Evolutionary conservation across 2,113 vertebrate genomes (phyloP).

Genomic region (Corythornis madagascariensis): DNA sequence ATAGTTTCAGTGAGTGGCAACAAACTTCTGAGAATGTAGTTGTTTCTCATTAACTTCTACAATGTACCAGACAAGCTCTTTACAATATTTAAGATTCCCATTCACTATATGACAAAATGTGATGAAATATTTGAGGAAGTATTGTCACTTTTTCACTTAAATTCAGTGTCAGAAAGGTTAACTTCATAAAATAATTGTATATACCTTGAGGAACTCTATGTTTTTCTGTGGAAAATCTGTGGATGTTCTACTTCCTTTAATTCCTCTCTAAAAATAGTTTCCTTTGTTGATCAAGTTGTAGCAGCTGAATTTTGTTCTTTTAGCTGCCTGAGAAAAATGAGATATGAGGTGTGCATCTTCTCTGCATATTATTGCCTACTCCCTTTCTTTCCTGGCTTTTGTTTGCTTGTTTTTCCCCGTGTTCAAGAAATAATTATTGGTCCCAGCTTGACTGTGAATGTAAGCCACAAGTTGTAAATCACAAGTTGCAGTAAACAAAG

Average conservation of each 20-base stretch:
- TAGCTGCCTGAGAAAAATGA: neutral
- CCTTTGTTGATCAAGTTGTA: neutral
- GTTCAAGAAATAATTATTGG: neutral
- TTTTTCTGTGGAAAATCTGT: neutral
- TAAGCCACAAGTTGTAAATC: neutral
- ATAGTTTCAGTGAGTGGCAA: neutral
- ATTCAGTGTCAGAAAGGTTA: neutral
- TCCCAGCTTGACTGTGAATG: neutral
- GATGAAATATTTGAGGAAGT: neutral
- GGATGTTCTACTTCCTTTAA: neutral
- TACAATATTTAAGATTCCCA: neutral
- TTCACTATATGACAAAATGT: neutral
- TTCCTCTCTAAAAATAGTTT: neutral
- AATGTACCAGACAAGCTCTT: neutral
- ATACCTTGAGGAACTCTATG: neutral
- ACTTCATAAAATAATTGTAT: neutral
- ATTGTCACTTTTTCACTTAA: neutral
- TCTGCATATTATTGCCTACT: neutral
- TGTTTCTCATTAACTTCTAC: neutral
- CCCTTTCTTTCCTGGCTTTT: neutral
- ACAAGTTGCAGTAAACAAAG: slow-evolving; percentile 5
- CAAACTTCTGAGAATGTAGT: neutral
- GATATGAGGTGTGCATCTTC: neutral
- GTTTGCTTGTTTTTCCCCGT: neutral
- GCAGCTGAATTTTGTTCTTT: neutral